Conservation (phyloP, 2,888 invertebrate species). For the Lasioglossum zephyrum region DNA sequence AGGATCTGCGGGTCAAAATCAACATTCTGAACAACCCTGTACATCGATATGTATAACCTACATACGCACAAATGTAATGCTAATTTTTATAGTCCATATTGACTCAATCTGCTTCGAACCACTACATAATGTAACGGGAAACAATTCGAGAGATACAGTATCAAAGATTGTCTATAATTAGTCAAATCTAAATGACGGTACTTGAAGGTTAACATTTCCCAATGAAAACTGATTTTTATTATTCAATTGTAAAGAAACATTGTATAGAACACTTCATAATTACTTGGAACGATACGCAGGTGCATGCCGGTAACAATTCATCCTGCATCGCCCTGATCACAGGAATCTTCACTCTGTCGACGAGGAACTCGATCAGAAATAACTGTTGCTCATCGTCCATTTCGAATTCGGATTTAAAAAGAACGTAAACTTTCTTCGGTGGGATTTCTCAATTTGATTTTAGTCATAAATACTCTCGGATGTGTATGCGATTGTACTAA, state of each 20-base stretch:
- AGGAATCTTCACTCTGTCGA: slow-evolving; percentile 85
- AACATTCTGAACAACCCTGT: not conserved
- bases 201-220: not conserved
- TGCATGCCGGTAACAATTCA: slow-evolving; percentile 83
- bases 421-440: not conserved
- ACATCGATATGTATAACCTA: not conserved
- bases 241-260: not conserved
- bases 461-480: not conserved
- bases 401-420: not conserved
- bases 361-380: slow-evolving; percentile 88
- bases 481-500: slow-evolving; percentile 29
- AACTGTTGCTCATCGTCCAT: slow-evolving; percentile 75
- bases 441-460: not conserved
- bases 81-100: not conserved
- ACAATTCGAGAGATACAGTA: not conserved
- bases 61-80: not conserved
- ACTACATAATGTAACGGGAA: not conserved
- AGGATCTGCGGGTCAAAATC: slow-evolving; percentile 82
- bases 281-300: slow-evolving; percentile 87
- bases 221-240: not conserved
- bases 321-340: slow-evolving; percentile 78
- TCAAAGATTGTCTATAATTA: not conserved
- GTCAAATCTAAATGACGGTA: not conserved
- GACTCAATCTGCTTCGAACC: not conserved
- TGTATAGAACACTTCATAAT: not conserved